These are phyloP conservation scores for Coregonus clupeaformis DNA, from an alignment of 2,113 vertebrate species.

Conservation along the genomic window DNA sequence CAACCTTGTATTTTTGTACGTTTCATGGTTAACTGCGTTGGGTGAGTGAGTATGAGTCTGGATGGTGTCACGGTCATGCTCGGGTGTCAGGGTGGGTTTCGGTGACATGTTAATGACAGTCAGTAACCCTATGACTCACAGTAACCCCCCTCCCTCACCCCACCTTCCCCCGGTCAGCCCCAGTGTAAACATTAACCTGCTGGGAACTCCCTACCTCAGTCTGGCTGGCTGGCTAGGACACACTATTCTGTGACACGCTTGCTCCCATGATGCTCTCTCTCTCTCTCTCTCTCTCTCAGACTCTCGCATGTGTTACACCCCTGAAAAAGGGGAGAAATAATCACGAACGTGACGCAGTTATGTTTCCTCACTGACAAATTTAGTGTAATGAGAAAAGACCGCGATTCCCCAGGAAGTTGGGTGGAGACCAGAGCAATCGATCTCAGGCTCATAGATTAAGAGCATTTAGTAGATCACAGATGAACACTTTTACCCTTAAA, in stretches of 20 bases:
- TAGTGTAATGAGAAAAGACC: no score
- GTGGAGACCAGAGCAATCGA: no score
- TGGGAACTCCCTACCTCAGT: not conserved
- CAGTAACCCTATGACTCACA: constrained; percentile 35
- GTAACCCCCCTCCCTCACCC: not conserved
- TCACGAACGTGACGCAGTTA: no score
- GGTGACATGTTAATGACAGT: constrained; percentile 57
- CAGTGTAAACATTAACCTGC: not conserved
- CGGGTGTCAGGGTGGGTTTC: constrained; percentile 50
- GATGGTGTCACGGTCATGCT: constrained; percentile 34
- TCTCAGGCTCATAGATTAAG: no score
- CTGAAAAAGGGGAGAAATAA: no score
- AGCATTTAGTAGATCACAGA: no score
- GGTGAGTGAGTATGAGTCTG: constrained; percentile 51
- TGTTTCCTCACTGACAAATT: no score
- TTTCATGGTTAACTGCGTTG: not conserved
- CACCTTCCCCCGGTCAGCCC: not conserved
- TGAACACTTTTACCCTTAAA: no score
- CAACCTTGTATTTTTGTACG: not conserved
- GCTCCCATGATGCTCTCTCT: not conserved
- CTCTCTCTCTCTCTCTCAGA: no score
- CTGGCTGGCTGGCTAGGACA: not conserved
- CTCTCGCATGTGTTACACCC: no score
- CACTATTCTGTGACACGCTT: no score
- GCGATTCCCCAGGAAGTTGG: no score